Conservation (phyloP, 2,888 invertebrate species). For the Gibbula magus region DNA sequence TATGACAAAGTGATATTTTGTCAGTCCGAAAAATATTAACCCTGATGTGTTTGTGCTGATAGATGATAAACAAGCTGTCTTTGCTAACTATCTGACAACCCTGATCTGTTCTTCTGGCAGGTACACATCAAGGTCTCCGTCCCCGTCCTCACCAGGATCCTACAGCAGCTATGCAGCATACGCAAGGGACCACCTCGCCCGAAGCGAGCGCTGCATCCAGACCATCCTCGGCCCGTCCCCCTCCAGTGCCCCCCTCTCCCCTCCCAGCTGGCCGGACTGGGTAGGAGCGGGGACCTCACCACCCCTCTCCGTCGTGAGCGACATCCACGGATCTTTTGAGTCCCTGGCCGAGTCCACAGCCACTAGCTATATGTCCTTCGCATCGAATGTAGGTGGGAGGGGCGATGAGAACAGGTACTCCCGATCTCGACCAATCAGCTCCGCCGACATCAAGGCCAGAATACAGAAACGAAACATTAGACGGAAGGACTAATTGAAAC, state of each 20-base stretch:
- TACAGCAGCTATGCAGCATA: slow-evolving; percentile 59
- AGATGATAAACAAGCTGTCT: no score
- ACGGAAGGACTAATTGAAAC: not conserved
- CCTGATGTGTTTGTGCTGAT: no score
- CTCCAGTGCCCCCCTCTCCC: not conserved
- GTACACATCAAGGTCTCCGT: not conserved
- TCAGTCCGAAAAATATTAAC: no score
- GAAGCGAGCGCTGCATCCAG: slow-evolving; percentile 46
- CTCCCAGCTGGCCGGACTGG: not conserved
- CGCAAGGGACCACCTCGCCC: slow-evolving; percentile 54
- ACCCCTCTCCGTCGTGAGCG: slow-evolving; percentile 38
- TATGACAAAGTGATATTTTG: no score
- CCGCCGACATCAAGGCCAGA: slow-evolving; percentile 37
- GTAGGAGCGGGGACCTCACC: not conserved
- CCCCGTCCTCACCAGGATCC: slow-evolving; percentile 17
- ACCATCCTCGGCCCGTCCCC: not conserved
- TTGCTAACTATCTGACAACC: no score
- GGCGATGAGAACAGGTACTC: slow-evolving; percentile 10
- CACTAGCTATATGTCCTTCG: not conserved
- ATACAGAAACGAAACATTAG: slow-evolving; percentile 19
- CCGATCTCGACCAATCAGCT: slow-evolving; percentile 37
- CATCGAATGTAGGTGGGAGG: not conserved
- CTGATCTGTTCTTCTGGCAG: not conserved
- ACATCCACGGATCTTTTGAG: slow-evolving; percentile 36
- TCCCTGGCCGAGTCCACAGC: slow-evolving; percentile 36